Evolutionary conservation across 2,888 invertebrate species (phyloP), one percentile per base, ranked within the genome.

Genomic region (Litoditis marina): DNA sequence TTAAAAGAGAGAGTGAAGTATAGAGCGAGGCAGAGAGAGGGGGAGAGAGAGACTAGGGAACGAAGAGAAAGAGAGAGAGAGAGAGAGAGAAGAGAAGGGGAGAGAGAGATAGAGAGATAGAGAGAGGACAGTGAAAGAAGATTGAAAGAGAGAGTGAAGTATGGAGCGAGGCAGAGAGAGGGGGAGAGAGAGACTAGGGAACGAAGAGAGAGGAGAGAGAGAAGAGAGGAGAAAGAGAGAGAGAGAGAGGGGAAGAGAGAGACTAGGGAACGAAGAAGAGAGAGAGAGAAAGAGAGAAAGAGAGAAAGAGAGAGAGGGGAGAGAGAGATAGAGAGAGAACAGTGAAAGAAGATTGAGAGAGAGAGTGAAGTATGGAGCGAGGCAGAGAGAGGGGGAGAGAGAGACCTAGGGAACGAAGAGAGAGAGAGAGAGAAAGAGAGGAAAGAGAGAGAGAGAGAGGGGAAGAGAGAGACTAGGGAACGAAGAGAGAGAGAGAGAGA

Each of bases 331-430:
- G 32, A 39, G 42, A 25, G 32, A 13, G 54, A 53, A 44, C n/a
- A 13, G 30, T 30, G 39, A 30, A 32, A 16, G 1, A 28, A 46
- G 19, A 30, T 51, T 39, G 19, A 19, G 19, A 46, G 46, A 47
- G 50, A 22, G 22, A 32, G 49, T 31, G 49, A 46, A 19, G 42
- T 28, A 27, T n/a, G 52, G 63, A 63, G 66, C n/a, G n/a, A n/a
- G n/a, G 61, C 56, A 54, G 60, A 66, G 63, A 61, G 61, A 67
- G 60, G 46, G 36, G 34, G 27, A 57, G 42, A 13, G 34, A 34
- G 46, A 51, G 46, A 39, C 30, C 34, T 31, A 27, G 44, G 44
- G 22, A 25, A 52, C 19, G 49, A 32, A 5, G 59, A 60, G 49
- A 47, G 54, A 44, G 51, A 28, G 56, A 57, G 51, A 51, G 59